These are phyloP conservation scores for Meda fulgida DNA, from an alignment of 2,797 vertebrate species.

Conservation along the genomic window DNA sequence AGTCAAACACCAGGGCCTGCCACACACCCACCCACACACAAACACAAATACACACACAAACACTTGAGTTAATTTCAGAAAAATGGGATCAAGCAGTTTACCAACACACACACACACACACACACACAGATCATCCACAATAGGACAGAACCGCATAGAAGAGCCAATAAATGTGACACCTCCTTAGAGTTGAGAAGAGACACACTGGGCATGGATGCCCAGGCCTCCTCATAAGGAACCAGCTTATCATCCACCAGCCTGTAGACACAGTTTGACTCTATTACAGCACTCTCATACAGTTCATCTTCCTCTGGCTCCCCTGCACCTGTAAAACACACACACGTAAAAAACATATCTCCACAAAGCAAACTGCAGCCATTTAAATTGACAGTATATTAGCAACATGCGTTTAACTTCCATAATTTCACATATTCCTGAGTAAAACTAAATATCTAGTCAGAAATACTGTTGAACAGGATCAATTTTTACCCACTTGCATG, in stretches of 20 bases:
- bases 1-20: conserved; percentile 84
- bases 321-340: conserved; percentile 68
- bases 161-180: conserved; percentile 65
- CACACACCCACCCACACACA: not conserved
- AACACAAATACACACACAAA: too few relatives aligned
- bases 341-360: conserved; percentile 14
- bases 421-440: too few relatives aligned
- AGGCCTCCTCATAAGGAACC: conserved; percentile 80
- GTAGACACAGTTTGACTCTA: conserved; percentile 81
- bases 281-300: conserved; percentile 78
- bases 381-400: too few relatives aligned
- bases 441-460: too few relatives aligned
- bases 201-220: conserved; percentile 82
- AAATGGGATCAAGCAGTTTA: not conserved
- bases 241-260: conserved; percentile 80
- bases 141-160: not conserved
- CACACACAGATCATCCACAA: not conserved
- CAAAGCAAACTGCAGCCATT: too few relatives aligned
- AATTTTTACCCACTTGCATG: too few relatives aligned
- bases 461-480: too few relatives aligned
- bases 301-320: conserved; percentile 85
- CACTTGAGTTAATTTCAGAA: conserved; percentile 2
- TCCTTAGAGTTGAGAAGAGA: conserved; percentile 80
- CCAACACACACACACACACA: conserved; percentile 27
- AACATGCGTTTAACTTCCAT: too few relatives aligned